Base-by-base conservation (phyloP, 1,140 invertebrate genomes). In the Papilio xuthus region DNA sequence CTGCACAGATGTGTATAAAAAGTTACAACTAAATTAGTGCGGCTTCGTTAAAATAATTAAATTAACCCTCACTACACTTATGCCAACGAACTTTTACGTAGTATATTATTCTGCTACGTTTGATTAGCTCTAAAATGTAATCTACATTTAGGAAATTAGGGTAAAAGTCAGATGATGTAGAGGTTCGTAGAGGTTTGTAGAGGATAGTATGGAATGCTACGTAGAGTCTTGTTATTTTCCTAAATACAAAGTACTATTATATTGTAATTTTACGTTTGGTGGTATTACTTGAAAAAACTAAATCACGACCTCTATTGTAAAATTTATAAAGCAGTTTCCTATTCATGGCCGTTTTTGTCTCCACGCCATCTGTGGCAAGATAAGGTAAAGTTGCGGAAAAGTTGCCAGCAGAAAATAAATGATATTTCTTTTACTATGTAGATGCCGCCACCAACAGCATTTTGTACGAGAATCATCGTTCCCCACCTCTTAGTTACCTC, bases 21-120 rank as follows among this genome's bases (percentile, higher is more conserved):
- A 53, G 50, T 53, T 53, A 15, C 50, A 53, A 53, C 50, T 53
- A 53, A 53, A 53, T 53, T 53, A 53, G 50, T 53, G 50, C 50
- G 18, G 50, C 18, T 53, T 53, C 50, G 50, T 53, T 53, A n/a
- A 53, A 53, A 53, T 53, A 53, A 53, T 53, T 53, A 53, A 53
- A 53, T 53, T 4, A 53, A 53, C 18, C 8, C 50, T n/a, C 50
- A 53, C 50, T n/a, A 53, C n/a, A 8, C 0, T 53, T n/a, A 53
- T 15, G 3, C 12, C 13, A 15, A 47, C 44, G 44, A 15, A 18
- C 50, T 53, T 32, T 32, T 32, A 32, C 6, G 32, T 32, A 32
- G 2, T 32, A 32, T 6, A 32, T 32, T 32, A 32, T 32, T 32
- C 6, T 6, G 32, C n/a, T n/a, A n/a, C n/a, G n/a, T n/a, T 44